A percentile compares a stretch with the other conserved stretches of the same genome.
Evolutionary conservation across 2,113 vertebrate genomes (phyloP).

Genomic region (Sapajus apella): DNA sequence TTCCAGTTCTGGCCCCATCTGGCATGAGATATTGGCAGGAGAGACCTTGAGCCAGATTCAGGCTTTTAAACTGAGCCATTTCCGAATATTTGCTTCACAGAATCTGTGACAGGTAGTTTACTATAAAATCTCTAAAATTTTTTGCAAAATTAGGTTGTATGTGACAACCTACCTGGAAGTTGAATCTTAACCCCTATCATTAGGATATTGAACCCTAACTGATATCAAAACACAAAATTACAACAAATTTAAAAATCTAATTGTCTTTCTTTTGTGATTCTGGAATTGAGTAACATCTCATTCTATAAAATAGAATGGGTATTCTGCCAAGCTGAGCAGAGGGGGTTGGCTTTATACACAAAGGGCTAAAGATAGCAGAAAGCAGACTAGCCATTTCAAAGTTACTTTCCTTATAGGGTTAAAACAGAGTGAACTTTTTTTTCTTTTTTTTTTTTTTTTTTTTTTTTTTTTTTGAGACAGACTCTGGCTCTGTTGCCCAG

Average conservation of each 20-base stretch:
- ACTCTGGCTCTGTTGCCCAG: too few species aligned
- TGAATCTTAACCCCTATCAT: neutral
- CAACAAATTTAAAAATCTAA: neutral
- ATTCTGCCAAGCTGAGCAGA: neutral
- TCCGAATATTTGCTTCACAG: neutral
- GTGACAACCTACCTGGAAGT: neutral
- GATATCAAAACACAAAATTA: neutral
- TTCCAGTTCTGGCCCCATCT: neutral
- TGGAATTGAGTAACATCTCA: neutral
- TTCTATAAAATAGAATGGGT: neutral
- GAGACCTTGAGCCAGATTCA: neutral
- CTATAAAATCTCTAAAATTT: slow-evolving; percentile 18
- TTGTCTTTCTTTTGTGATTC: neutral
- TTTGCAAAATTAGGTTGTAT: neutral
- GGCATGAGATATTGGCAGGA: neutral
- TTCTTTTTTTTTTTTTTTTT: neutral
- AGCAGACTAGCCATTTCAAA: neutral
- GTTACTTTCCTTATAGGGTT: neutral
- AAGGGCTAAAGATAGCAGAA: neutral
- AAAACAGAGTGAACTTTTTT: neutral
- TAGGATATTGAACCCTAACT: neutral
- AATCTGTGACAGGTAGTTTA: neutral
- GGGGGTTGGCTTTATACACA: neutral
- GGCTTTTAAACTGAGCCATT: neutral
- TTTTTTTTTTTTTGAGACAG: too few species aligned